Base-by-base conservation (phyloP, 2,888 invertebrate species). In the Zele albiditarsus region DNA sequence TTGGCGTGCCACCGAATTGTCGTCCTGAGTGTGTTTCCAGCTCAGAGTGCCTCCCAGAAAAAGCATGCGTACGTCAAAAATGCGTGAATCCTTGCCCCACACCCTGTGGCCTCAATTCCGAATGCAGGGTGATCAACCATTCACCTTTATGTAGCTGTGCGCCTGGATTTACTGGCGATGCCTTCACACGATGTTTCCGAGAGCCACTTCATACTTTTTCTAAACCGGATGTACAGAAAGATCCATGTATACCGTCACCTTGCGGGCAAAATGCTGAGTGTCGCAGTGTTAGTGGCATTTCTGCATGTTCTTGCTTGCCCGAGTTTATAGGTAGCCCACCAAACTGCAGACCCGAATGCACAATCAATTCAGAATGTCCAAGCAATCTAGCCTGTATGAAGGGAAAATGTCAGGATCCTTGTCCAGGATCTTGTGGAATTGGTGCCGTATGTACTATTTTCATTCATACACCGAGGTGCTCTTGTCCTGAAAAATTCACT, bases 21-120 rank as follows among this genome's bases (percentile, higher is more conserved):
- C 92, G 95, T 81, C 96, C 96, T 0, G 95, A 96, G 89, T 97
- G 96, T 88, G 92, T 95, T 0, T 88, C 95, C 1, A 96, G 94
- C 86, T 92, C 93, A 0, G 96, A 96, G 84, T 97, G 97, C 89
- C 90, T 94, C 0, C 90, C 92, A 68, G 93, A 95, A 84, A 93
- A 93, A 83, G 94, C 96, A 20, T 97, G 97, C 85, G 90, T 94
- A 46, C 92, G 93, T 77, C 94, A 94, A 75, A 95, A 95, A 89
- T 97, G 97, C 85, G 90, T 92, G n/a, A 93, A 97, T 89, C 96
- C 97, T 5, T 97, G 97, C 83, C 92, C 93, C 20, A 94, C 94
- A 78, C 94, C 94, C 82, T 97, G 96, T 85, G 96, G 95, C 12
- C 89, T 91, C 69, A 94, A 93, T 85, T 94, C 96, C 0, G 91